Evolutionary conservation across 2,888 invertebrate genomes (phyloP).

Genomic region (Pheosia tremula): DNA sequence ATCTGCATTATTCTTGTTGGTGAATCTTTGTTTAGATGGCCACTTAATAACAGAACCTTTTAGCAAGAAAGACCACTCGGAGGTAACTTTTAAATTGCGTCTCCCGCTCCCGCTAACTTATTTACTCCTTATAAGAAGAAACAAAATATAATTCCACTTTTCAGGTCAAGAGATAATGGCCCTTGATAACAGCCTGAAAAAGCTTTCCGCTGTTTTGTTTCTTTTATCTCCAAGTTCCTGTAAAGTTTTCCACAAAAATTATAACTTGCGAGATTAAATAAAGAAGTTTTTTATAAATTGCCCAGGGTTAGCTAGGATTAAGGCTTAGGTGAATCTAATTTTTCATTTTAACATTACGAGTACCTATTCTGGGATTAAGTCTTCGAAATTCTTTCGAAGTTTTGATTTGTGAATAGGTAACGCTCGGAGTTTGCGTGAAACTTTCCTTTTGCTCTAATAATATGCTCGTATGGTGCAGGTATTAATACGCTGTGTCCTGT

Average conservation of each 20-base stretch:
- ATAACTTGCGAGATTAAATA: constrained; percentile 81
- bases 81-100: constrained; percentile 79
- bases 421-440: constrained; percentile 28
- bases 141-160: constrained; percentile 83
- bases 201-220: constrained; percentile 84
- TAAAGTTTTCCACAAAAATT: constrained; percentile 79
- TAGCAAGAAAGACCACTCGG: constrained; percentile 60
- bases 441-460: constrained; percentile 27
- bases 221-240: constrained; percentile 78
- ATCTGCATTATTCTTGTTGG: constrained; percentile 51
- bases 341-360: constrained; percentile 40
- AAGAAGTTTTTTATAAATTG: constrained; percentile 80
- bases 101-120: constrained; percentile 75
- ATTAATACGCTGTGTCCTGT: too few species aligned
- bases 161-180: constrained; percentile 82
- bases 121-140: constrained; percentile 79
- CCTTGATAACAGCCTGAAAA: constrained; percentile 82
- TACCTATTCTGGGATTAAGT: constrained; percentile 35
- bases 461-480: constrained; percentile 15
- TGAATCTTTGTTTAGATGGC: constrained; percentile 59
- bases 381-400: constrained; percentile 37
- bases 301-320: constrained; percentile 69
- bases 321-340: constrained; percentile 61
- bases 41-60: constrained; percentile 57
- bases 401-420: constrained; percentile 29